Percentiles rank a stretch among this genome's conserved stretches.
Evolutionary conservation across 1,140 invertebrate genomes (phyloP).

Genomic region (Scylla paramamosain): DNA sequence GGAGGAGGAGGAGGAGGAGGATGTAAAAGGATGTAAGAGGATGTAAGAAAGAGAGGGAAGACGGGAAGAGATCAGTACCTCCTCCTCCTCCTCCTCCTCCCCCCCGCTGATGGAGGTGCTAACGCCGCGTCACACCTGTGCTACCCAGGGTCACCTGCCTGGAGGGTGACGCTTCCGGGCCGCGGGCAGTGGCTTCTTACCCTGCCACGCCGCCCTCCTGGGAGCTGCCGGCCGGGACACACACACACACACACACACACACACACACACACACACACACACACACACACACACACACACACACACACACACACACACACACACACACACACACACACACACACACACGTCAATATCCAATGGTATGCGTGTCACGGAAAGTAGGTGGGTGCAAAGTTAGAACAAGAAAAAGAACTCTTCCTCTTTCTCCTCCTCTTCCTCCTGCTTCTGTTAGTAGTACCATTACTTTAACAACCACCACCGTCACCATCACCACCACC

Average conservation of each 20-base stretch:
- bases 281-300: too few relatives aligned
- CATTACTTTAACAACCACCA: too few relatives aligned
- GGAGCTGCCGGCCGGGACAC: too few relatives aligned
- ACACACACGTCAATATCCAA: neutral
- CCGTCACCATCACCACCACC: too few relatives aligned
- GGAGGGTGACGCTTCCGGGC: neutral
- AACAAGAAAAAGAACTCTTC: too few relatives aligned
- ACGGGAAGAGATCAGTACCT: neutral
- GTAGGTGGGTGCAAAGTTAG: too few relatives aligned
- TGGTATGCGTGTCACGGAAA: neutral
- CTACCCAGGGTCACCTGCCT: neutral
- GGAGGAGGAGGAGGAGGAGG: neutral
- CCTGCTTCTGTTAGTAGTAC: neutral
- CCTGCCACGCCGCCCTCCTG: too few relatives aligned
- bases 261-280: too few relatives aligned
- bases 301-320: too few relatives aligned
- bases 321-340: constrained; percentile 6
- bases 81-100: neutral
- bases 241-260: too few relatives aligned
- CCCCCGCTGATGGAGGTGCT: neutral
- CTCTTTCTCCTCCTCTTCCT: neutral
- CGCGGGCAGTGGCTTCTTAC: neutral
- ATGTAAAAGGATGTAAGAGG: neutral
- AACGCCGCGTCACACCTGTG: neutral
- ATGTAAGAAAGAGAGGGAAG: neutral